phyloP scores from a whole-genome alignment of 2,888 invertebrate species.

The Lochmaea capreae region DNA sequence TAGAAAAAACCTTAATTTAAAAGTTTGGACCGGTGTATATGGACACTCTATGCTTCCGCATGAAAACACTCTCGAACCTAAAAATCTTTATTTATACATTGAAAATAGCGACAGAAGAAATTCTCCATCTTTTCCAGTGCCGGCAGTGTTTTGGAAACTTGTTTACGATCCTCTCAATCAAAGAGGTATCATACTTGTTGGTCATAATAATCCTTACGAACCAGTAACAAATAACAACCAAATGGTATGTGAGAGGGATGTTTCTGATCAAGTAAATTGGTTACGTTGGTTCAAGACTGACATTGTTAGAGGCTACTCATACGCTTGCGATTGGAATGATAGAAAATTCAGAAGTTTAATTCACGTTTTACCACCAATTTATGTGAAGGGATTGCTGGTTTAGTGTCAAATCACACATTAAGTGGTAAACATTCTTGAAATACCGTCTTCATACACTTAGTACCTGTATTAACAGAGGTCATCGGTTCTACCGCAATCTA shows the following conservation, averaged over 20 bases:
- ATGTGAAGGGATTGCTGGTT: background rate
- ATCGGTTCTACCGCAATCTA: too few species aligned
- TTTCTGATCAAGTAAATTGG: slow-evolving; percentile 72
- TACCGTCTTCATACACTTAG: too few species aligned
- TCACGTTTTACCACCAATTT: slow-evolving; percentile 5
- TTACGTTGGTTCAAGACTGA: slow-evolving; percentile 63
- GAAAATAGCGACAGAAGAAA: slow-evolving; percentile 57
- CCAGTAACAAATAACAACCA: slow-evolving; percentile 32
- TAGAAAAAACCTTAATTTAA: slow-evolving; percentile 51
- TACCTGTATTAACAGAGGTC: too few species aligned
- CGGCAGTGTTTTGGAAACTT: slow-evolving; percentile 72
- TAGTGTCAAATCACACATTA: background rate
- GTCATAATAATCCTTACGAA: slow-evolving; percentile 72
- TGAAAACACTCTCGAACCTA: background rate
- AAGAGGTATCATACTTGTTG: slow-evolving; percentile 71
- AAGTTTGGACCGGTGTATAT: slow-evolving; percentile 68
- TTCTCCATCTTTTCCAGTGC: slow-evolving; percentile 65
- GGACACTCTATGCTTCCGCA: slow-evolving; percentile 68
- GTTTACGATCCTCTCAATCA: slow-evolving; percentile 68
- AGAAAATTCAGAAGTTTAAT: slow-evolving; percentile 8
- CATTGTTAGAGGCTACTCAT: slow-evolving; percentile 70
- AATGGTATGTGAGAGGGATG: slow-evolving; percentile 59
- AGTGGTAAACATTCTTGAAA: background rate
- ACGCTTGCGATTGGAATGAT: slow-evolving; percentile 67
- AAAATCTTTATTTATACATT: background rate